phyloP scores from a whole-genome alignment of 1,140 invertebrate genomes.

The Formica exsecta region DNA sequence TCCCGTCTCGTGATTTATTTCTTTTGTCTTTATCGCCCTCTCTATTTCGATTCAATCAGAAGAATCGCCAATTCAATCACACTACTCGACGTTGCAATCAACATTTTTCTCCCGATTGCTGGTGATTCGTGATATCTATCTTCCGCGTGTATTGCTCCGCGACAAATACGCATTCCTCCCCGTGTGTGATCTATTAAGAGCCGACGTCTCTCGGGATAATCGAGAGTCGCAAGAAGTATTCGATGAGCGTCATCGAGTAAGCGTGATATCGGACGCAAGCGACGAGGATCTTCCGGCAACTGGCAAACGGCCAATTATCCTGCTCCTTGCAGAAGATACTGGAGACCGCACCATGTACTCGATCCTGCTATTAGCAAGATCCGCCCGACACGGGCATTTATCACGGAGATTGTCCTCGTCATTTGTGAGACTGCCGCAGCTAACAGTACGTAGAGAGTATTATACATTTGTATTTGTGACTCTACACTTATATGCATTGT shows the following conservation, averaged over 20 bases:
- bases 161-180: constrained; percentile 6
- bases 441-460: constrained; percentile 65
- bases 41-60: background rate
- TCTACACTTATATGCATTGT: background rate
- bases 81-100: background rate
- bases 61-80: background rate
- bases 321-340: constrained; percentile 19
- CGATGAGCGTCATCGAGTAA: background rate
- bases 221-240: background rate
- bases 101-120: background rate
- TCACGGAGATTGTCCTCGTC: constrained; percentile 69
- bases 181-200: no score
- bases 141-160: background rate
- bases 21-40: background rate
- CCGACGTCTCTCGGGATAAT: background rate
- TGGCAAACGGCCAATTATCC: background rate
- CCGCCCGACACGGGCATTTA: constrained; percentile 57
- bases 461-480: background rate
- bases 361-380: constrained; percentile 65
- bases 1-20: background rate
- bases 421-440: constrained; percentile 55
- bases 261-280: constrained; percentile 16
- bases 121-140: background rate
- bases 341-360: constrained; percentile 72
- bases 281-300: background rate